A percentile compares a stretch with the other conserved stretches of the same genome.
These are phyloP conservation scores for Phainopepla nitens DNA, from an alignment of 2,113 vertebrate genomes.

Conservation along the genomic window DNA sequence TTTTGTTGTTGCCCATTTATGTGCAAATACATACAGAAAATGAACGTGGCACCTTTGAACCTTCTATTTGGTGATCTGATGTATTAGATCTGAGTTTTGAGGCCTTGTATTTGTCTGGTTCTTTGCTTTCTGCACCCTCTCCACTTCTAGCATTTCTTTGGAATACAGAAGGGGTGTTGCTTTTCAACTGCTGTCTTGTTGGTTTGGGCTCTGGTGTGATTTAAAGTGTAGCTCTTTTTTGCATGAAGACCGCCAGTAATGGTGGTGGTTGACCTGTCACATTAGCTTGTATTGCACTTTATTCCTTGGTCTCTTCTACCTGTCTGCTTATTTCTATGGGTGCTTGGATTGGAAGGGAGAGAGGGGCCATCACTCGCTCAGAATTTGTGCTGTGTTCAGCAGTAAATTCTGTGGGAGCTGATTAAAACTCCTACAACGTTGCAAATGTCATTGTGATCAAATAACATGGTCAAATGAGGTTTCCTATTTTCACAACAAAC, in stretches of 20 bases:
- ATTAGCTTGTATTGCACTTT: not conserved
- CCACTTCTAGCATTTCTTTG: not conserved
- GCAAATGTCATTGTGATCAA: not conserved
- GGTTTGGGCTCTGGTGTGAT: not conserved
- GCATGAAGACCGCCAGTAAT: not conserved
- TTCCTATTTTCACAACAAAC: not conserved
- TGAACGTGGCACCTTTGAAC: not conserved
- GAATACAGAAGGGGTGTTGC: not conserved
- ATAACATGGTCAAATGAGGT: not conserved
- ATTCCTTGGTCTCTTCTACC: not conserved
- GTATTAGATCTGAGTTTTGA: not conserved
- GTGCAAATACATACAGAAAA: not conserved
- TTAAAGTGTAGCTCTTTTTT: not conserved
- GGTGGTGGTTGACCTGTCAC: not conserved
- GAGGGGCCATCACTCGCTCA: not conserved
- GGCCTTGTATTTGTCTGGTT: not conserved
- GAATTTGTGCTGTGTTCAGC: not conserved
- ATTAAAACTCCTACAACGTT: not conserved
- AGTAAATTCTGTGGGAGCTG: not conserved
- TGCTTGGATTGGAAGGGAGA: not conserved
- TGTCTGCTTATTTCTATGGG: not conserved
- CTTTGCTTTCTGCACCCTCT: not conserved
- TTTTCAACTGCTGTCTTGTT: not conserved
- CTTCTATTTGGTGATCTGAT: not conserved
- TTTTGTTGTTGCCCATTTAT: not conserved